These are phyloP conservation scores for Bufotes viridis DNA, from an alignment of 2,797 vertebrate species.

Conservation along the genomic window DNA sequence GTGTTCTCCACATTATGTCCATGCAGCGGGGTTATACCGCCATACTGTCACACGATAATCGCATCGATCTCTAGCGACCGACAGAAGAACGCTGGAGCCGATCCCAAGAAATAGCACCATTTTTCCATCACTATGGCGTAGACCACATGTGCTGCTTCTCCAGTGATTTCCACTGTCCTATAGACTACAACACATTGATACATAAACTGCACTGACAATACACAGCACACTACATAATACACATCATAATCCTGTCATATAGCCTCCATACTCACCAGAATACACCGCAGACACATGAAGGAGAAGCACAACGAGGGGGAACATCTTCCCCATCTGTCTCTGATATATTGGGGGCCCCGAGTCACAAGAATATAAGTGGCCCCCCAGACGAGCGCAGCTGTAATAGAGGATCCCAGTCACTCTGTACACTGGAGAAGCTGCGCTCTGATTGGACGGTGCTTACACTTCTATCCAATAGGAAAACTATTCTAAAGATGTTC, in stretches of 20 bases:
- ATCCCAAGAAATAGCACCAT: not conserved
- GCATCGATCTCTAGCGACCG: not conserved
- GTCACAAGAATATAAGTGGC: not conserved
- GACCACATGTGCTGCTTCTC: not conserved
- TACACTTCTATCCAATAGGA: constrained; percentile 15
- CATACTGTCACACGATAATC: not conserved
- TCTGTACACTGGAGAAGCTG: not conserved
- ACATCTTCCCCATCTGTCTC: not conserved
- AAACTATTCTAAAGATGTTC: not conserved
- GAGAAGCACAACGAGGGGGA: constrained; percentile 3
- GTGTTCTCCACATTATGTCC: too few relatives aligned
- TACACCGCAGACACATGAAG: not conserved
- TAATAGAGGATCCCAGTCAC: too few relatives aligned
- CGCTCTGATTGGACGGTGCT: not conserved
- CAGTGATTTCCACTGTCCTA: not conserved
- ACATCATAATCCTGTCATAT: not conserved
- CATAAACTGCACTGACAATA: not conserved
- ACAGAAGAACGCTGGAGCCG: not conserved
- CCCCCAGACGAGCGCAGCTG: too few relatives aligned
- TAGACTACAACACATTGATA: not conserved
- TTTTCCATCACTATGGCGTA: not conserved
- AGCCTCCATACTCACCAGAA: not conserved
- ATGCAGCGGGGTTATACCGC: too few relatives aligned
- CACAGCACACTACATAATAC: not conserved
- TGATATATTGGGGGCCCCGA: not conserved